Conservation (phyloP, 2,113 vertebrate species). For the Cyprinus carpio region DNA sequence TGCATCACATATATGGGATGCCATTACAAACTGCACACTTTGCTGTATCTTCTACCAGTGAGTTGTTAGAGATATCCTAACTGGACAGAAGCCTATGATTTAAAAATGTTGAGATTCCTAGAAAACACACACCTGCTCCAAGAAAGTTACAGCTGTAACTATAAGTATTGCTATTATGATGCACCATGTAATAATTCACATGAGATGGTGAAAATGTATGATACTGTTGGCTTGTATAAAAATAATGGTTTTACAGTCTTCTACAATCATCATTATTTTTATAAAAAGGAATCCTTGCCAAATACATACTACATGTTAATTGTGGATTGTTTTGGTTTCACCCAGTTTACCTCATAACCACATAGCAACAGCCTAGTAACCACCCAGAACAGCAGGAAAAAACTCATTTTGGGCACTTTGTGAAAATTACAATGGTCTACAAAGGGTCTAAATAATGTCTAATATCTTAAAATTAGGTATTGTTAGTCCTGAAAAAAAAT, state of each 20-base stretch:
- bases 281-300: not conserved
- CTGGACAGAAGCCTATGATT: not conserved
- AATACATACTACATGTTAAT: not conserved
- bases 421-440: not conserved
- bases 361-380: not conserved
- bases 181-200: not conserved
- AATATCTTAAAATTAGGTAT: not conserved
- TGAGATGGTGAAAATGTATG: not conserved
- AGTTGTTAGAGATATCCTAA: not conserved
- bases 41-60: not conserved
- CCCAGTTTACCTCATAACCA: not conserved
- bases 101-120: not conserved
- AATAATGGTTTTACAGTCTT: not conserved
- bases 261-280: not conserved
- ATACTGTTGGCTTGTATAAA: not conserved
- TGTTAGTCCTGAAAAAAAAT: not conserved
- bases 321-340: not conserved
- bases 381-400: not conserved
- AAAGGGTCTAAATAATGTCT: not conserved
- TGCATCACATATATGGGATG: conserved; percentile 11
- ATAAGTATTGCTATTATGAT: not conserved
- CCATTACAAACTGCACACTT: not conserved
- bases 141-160: not conserved
- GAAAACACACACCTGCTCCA: not conserved
- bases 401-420: not conserved